Conservation (phyloP, 2,888 invertebrate genomes). For the Drosophila nr. medialis region DNA sequence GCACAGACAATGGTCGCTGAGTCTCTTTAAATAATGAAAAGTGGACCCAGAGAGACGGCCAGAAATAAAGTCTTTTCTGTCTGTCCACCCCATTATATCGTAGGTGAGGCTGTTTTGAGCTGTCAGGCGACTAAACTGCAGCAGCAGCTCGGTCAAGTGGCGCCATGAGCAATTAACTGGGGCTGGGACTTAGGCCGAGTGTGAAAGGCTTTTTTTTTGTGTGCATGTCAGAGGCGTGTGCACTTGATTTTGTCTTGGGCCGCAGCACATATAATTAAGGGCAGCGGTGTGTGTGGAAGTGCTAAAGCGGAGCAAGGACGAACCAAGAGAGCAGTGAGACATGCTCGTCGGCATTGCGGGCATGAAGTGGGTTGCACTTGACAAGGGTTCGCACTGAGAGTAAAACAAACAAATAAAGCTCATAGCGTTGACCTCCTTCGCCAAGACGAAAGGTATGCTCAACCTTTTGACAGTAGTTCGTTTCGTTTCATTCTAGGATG, state of each 20-base stretch:
- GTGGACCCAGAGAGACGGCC: slow-evolving; percentile 42
- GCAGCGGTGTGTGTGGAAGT: slow-evolving; percentile 63
- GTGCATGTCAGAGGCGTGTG: slow-evolving; percentile 52
- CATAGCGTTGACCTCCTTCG: slow-evolving; percentile 64
- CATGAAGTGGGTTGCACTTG: slow-evolving; percentile 46
- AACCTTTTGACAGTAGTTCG: slow-evolving; percentile 49
- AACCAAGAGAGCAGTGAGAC: slow-evolving; percentile 38
- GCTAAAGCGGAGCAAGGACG: slow-evolving; percentile 75
- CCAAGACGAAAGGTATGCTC: slow-evolving; percentile 58
- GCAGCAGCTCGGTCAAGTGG: slow-evolving; percentile 76
- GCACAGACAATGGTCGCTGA: slow-evolving; percentile 63
- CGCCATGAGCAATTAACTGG: slow-evolving; percentile 76
- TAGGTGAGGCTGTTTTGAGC: slow-evolving; percentile 47
- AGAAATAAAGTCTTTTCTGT: slow-evolving; percentile 16
- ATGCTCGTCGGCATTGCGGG: slow-evolving; percentile 36
- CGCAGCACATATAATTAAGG: slow-evolving; percentile 72
- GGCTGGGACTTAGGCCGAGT: slow-evolving; percentile 24
- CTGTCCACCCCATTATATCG: slow-evolving; percentile 11
- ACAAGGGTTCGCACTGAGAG: slow-evolving; percentile 74
- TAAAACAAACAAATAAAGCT: slow-evolving; percentile 70
- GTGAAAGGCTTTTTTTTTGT: background rate
- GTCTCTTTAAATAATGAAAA: slow-evolving; percentile 74
- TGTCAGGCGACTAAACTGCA: slow-evolving; percentile 53
- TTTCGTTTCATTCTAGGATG: slow-evolving; percentile 53
- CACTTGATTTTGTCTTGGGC: slow-evolving; percentile 68